phyloP scores from a whole-genome alignment of 2,797 vertebrate species.

The Astyanax mexicanus region DNA sequence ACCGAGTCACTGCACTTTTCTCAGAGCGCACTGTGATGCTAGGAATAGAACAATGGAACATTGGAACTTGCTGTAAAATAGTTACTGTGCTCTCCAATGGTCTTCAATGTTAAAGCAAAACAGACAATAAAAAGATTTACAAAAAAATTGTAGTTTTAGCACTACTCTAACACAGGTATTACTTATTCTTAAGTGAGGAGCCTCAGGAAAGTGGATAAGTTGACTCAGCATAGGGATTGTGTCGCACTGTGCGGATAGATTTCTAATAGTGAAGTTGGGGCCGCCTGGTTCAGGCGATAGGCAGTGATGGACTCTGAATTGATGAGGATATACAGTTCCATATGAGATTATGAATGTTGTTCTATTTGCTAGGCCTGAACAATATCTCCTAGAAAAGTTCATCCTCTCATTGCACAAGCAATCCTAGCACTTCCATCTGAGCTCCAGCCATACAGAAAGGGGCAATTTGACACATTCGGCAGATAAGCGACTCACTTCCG shows the following conservation, averaged over 20 bases:
- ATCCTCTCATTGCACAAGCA: neutral
- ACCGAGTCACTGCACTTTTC: too few relatives aligned
- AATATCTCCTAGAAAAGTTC: neutral
- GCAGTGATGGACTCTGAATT: neutral
- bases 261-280: neutral
- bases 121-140: too few relatives aligned
- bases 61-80: too few relatives aligned
- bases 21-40: too few relatives aligned
- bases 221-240: neutral
- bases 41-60: too few relatives aligned
- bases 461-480: conserved; percentile 6
- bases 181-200: too few relatives aligned
- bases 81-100: too few relatives aligned
- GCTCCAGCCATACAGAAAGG: neutral
- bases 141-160: too few relatives aligned
- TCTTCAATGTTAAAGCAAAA: too few relatives aligned
- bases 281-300: neutral
- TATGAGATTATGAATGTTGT: neutral
- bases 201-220: neutral
- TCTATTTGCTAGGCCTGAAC: neutral
- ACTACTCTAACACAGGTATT: too few relatives aligned
- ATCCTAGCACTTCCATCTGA: neutral
- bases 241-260: neutral
- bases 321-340: neutral
- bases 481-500: conserved; percentile 8